A percentile compares a stretch with the other conserved stretches of the same genome.
phyloP scores from a whole-genome alignment of 2,797 vertebrate genomes.

The Oryzias sinensis region DNA sequence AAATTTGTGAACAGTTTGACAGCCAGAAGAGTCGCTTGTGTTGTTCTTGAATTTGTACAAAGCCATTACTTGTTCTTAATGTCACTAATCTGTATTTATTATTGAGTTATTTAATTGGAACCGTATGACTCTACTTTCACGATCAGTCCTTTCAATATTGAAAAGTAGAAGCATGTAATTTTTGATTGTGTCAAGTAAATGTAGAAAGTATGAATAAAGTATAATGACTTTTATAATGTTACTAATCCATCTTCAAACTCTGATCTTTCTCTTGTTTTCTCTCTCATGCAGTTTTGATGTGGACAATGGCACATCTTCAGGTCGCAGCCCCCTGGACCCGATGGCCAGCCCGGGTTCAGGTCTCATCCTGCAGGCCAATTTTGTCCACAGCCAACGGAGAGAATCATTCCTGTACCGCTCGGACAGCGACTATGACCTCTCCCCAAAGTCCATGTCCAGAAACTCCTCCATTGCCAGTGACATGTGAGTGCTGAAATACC shows the following conservation, averaged over 20 bases:
- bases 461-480: constrained; percentile 99
- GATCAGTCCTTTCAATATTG: no score
- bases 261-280: constrained; percentile 17
- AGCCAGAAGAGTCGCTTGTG: neutral
- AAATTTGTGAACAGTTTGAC: neutral
- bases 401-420: constrained; percentile 98
- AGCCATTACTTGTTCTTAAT: no score
- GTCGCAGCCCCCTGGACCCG: constrained; percentile 97
- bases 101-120: no score
- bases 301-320: constrained; percentile 97
- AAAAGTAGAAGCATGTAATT: no score
- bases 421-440: constrained; percentile 98
- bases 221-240: no score
- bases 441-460: constrained; percentile 97
- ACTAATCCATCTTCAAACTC: neutral
- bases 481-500: constrained; percentile 83
- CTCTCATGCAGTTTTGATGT: constrained; percentile 89
- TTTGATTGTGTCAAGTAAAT: no score
- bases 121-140: no score
- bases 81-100: no score
- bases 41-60: no score
- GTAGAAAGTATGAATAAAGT: no score
- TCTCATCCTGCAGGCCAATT: constrained; percentile 97
- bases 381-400: constrained; percentile 96
- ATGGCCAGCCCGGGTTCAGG: constrained; percentile 98